These are phyloP conservation scores for Agapostemon virescens DNA, from an alignment of 2,888 invertebrate genomes.

Conservation along the genomic window DNA sequence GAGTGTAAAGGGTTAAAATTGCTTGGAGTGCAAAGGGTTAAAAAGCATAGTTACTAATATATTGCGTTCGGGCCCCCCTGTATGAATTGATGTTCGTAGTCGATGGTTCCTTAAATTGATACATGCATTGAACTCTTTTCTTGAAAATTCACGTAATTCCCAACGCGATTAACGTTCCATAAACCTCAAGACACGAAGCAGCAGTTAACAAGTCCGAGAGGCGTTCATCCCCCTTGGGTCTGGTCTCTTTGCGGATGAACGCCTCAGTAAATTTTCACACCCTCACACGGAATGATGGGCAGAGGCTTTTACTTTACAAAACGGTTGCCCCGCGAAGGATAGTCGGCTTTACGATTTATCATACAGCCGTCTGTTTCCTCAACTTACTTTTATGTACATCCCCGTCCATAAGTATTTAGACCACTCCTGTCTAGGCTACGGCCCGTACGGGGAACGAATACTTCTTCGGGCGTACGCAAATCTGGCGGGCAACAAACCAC, in stretches of 20 bases:
- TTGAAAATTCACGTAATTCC: neutral
- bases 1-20: too few species aligned
- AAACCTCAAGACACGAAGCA: neutral
- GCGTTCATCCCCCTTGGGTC: neutral
- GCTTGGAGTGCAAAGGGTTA: too few species aligned
- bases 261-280: constrained; percentile 1
- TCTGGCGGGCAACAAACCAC: too few species aligned
- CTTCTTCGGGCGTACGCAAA: too few species aligned
- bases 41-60: neutral
- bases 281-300: neutral
- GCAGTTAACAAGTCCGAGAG: constrained; percentile 4
- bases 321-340: neutral
- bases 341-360: neutral
- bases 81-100: neutral
- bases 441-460: too few species aligned
- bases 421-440: too few species aligned
- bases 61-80: neutral
- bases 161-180: neutral
- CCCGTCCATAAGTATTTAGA: neutral
- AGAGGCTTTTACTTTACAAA: constrained; percentile 4
- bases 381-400: neutral
- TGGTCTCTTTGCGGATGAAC: constrained; percentile 8
- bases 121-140: neutral
- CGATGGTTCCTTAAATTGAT: neutral
- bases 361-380: neutral